A percentile compares a stretch with the other conserved stretches of the same genome.
Evolutionary conservation across 2,888 invertebrate species (phyloP).

Genomic region (Cylindroiulus punctatus): DNA sequence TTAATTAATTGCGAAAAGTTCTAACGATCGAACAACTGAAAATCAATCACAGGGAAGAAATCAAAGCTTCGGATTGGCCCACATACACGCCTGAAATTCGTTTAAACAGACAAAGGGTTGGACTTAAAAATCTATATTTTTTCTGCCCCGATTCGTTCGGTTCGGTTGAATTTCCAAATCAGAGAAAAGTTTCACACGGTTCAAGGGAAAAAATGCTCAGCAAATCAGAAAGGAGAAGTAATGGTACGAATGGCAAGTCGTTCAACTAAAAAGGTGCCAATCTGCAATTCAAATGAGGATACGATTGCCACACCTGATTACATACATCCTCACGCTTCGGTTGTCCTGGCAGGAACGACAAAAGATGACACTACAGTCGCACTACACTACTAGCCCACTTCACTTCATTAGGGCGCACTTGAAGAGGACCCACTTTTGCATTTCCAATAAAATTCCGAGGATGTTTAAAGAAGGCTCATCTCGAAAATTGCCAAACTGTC

Average conservation of each 20-base stretch:
- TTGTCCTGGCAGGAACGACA: neutral
- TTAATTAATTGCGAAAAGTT: neutral
- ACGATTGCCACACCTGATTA: constrained; percentile 42
- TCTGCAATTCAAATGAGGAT: constrained; percentile 13
- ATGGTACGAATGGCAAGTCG: neutral
- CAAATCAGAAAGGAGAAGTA: constrained; percentile 26
- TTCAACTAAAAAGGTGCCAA: constrained; percentile 26
- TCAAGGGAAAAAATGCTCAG: constrained; percentile 12
- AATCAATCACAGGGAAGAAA: neutral
- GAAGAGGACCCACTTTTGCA: neutral
- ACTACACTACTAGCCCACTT: neutral
- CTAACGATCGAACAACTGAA: neutral
- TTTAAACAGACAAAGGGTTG: constrained; percentile 31
- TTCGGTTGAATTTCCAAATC: constrained; percentile 20
- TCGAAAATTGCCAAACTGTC: constrained; percentile 2
- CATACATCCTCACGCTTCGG: constrained; percentile 13
- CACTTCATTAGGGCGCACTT: constrained; percentile 18
- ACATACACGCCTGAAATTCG: neutral
- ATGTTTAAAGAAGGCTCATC: constrained; percentile 13
- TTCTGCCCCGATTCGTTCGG: neutral
- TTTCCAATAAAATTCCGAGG: constrained; percentile 19
- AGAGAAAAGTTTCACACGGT: constrained; percentile 22
- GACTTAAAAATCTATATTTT: constrained; percentile 21
- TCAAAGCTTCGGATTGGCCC: neutral
- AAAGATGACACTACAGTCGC: constrained; percentile 12